A percentile compares a stretch with the other conserved stretches of the same genome.
These are phyloP conservation scores for Acrocephalus arundinaceus DNA, from an alignment of 2,113 vertebrate species.

Conservation along the genomic window DNA sequence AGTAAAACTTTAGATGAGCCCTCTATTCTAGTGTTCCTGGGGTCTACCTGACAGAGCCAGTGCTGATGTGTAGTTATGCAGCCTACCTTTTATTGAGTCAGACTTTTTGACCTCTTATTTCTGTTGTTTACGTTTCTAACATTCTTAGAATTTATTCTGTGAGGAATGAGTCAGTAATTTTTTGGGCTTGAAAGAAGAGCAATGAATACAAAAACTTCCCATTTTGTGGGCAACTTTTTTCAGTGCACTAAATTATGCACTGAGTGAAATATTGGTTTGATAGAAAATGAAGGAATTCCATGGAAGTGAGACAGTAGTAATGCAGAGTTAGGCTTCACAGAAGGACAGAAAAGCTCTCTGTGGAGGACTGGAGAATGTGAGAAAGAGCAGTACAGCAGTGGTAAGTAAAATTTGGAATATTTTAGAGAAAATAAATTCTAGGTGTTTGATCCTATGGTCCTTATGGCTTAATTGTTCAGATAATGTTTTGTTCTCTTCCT, in stretches of 20 bases:
- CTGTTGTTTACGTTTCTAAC: neutral
- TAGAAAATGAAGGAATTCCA: neutral
- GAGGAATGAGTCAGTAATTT: neutral
- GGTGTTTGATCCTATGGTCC: neutral
- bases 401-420: neutral
- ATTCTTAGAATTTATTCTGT: neutral
- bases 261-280: neutral
- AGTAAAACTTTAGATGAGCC: neutral
- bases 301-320: neutral
- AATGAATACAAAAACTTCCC: neutral
- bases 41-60: neutral
- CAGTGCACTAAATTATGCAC: neutral
- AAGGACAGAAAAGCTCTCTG: neutral
- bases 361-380: neutral
- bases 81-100: neutral
- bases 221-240: neutral
- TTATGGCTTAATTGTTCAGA: neutral
- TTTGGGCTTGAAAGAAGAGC: neutral
- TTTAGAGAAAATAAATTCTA: neutral
- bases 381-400: neutral
- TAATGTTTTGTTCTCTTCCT: neutral
- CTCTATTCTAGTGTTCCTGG: neutral
- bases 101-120: neutral
- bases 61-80: neutral
- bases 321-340: neutral